Percentiles rank a stretch among this genome's conserved stretches.
phyloP scores from a whole-genome alignment of 2,113 vertebrate species.

The Nycticorax nycticorax region DNA sequence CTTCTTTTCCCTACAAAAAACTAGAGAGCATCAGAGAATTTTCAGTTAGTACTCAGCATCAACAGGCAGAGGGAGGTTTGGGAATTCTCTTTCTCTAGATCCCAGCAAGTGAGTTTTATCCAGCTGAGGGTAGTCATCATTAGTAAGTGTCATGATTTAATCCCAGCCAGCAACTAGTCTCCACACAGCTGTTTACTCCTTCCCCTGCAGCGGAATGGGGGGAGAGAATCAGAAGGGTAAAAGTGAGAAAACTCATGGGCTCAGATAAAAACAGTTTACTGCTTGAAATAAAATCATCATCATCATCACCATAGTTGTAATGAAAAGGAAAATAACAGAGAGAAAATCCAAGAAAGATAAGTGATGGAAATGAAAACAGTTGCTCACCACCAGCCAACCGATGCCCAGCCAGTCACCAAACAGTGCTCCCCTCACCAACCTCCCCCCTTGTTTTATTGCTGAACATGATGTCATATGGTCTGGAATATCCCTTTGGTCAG shows the following conservation, averaged over 20 bases:
- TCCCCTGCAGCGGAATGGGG: neutral
- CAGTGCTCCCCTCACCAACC: fast-evolving
- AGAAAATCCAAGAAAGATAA: neutral
- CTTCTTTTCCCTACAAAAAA: neutral
- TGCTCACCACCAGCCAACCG: neutral
- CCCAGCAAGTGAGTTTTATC: neutral
- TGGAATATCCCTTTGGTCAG: neutral
- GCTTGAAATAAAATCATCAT: neutral
- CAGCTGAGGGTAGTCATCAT: neutral
- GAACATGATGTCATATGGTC: fast-evolving
- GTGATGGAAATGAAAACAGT: neutral
- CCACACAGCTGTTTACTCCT: neutral
- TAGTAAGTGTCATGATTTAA: neutral
- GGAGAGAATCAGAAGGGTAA: too few relatives aligned
- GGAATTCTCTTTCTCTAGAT: neutral
- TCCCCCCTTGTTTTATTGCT: neutral
- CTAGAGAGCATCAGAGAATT: neutral
- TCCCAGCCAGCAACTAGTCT: neutral
- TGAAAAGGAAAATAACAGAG: neutral
- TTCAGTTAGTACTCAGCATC: neutral
- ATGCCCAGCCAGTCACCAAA: neutral
- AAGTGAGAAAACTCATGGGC: too few relatives aligned
- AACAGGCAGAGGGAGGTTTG: neutral
- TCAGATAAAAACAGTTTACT: neutral
- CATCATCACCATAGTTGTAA: neutral